Conservation (phyloP, 92 coral and sea anemone genomes). For the Plumapathes pennacea region DNA sequence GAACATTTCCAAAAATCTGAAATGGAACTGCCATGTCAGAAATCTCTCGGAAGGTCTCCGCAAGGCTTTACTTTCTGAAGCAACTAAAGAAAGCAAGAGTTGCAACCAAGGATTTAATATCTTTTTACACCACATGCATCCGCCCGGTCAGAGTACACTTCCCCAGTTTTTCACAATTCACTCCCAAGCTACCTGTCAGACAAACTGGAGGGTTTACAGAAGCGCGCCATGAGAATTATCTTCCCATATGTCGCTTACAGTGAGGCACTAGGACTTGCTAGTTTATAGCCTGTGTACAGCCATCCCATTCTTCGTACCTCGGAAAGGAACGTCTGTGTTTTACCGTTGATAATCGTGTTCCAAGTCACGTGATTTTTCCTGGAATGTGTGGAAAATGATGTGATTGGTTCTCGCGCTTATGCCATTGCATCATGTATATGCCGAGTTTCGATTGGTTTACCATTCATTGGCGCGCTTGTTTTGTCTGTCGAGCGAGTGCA, state of each 20-base stretch:
- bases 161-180: constrained; percentile 20
- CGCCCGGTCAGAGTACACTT: constrained; percentile 21
- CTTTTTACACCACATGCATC: constrained; percentile 36
- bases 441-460: constrained; percentile 8
- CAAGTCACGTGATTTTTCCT: constrained; percentile 13
- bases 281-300: constrained; percentile 2
- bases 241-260: constrained; percentile 6
- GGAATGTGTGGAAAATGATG: constrained; percentile 26
- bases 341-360: constrained; percentile 9
- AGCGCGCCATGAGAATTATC: constrained; percentile 25
- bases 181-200: constrained; percentile 13
- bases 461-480: too few relatives aligned
- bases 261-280: constrained; percentile 9
- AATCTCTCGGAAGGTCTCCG: constrained; percentile 10
- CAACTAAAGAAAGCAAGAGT: constrained; percentile 15
- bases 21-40: too few relatives aligned
- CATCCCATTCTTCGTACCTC: neutral
- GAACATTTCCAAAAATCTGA: constrained; percentile 26
- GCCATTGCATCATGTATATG: constrained; percentile 10
- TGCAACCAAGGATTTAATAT: constrained; percentile 7
- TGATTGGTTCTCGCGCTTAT: constrained; percentile 8
- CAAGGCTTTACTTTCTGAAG: constrained; percentile 10
- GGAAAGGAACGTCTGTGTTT: neutral
- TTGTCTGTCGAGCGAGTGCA: too few relatives aligned
- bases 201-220: constrained; percentile 33